Base-by-base conservation (phyloP, 2,113 vertebrate species). In the Axis porcinus region DNA sequence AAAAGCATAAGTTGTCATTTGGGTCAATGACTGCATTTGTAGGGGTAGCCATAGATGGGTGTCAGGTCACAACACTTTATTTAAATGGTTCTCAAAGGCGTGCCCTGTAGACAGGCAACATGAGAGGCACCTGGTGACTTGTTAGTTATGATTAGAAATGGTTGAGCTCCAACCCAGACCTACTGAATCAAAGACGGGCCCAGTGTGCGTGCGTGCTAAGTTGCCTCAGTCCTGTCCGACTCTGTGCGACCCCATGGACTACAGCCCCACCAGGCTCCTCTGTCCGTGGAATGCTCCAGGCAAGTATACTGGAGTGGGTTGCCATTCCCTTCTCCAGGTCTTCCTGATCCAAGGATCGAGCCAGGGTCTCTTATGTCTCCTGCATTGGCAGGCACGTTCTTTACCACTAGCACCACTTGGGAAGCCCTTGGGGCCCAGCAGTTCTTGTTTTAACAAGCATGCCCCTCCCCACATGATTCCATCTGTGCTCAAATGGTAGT, bases 181-280 rank as follows among this genome's bases (percentile, higher is more conserved):
- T 2, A 21, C 28, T 40, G 47, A 52, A 54, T 67, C 45, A 74
- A 76, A 86, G 45, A 47, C 74, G 1, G n/a, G 10, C 19, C 2
- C 0, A 74, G 21, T 74, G 36, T 74, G 36, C 5, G 0, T 74
- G 36, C 2, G 0, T 74, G 36, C 10, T 25, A 40, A 74, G 10
- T 74, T 70, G 67, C n/a, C 17, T 70, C 67, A 70, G 67, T 74
- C 36, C 21, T 40, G n/a, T 74, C 67, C 5, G 6, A 6, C 67
- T 40, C 67, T 74, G 67, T 40, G n/a, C 0, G 0, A 74, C 5
- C 36, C 36, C 67, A 40, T 25, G n/a, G n/a, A 74, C 67, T 74
- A 25, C 23, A 40, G 67, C n/a, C 19, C 10, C 67, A 40, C 19
- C 67, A 74, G 36, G 67, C 67, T 74, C 67, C 67, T 74, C 67